phyloP scores from a whole-genome alignment of 1,140 invertebrate genomes.

The Zophobas atratus region DNA sequence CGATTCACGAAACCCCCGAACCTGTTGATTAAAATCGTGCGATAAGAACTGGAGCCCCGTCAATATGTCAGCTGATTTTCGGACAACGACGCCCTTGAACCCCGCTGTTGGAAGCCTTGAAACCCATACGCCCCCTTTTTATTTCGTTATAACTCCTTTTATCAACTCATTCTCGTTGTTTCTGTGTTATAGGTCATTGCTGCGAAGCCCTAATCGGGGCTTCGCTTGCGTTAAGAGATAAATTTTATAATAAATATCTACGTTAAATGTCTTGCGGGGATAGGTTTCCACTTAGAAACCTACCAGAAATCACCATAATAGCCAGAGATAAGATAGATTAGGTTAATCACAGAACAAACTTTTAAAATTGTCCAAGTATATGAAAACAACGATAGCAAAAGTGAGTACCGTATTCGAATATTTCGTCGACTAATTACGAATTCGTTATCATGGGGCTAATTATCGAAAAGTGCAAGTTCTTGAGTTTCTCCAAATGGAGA shows the following conservation, averaged over 20 bases:
- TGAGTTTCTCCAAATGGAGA: conserved; percentile 2
- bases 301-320: neutral
- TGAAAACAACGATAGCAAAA: conserved; percentile 10
- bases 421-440: neutral
- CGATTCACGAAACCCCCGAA: conserved; percentile 30
- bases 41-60: neutral
- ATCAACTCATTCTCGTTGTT: conserved; percentile 22
- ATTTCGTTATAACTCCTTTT: conserved; percentile 12
- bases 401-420: neutral
- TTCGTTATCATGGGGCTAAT: neutral
- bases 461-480: neutral
- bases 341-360: conserved; percentile 29
- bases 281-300: no score
- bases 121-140: conserved; percentile 41
- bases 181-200: conserved; percentile 34
- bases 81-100: conserved; percentile 44
- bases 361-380: neutral
- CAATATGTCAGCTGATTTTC: conserved; percentile 53
- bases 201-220: conserved; percentile 23
- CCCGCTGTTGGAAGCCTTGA: conserved; percentile 15
- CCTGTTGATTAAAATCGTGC: conserved; percentile 20
- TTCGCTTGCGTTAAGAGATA: conserved; percentile 25
- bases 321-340: conserved; percentile 21
- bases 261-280: no score
- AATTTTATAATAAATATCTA: neutral